phyloP scores from a whole-genome alignment of 1,140 invertebrate genomes.

The Drosophila tani region DNA sequence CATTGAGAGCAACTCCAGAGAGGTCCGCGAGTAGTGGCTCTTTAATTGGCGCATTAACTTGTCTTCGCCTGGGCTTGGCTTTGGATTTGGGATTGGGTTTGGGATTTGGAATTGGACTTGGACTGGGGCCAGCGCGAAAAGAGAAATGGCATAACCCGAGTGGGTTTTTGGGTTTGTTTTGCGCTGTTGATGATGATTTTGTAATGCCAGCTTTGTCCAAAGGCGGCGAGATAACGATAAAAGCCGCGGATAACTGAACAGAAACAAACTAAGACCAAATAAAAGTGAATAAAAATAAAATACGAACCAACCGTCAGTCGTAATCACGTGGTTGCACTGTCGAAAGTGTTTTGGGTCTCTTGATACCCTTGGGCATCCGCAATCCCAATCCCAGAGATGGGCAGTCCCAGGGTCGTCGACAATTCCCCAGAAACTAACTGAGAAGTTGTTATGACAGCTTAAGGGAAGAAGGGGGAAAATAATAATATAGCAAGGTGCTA shows the following conservation, averaged over 20 bases:
- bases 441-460: background rate
- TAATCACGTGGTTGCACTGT: constrained; percentile 34
- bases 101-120: constrained; percentile 12
- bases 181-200: constrained; percentile 27
- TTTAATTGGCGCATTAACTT: constrained; percentile 79
- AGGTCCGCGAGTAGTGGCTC: constrained; percentile 48
- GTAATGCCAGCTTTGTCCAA: constrained; percentile 52
- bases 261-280: constrained; percentile 7
- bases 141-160: constrained; percentile 74
- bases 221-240: constrained; percentile 66
- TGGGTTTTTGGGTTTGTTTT: constrained; percentile 29
- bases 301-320: constrained; percentile 35
- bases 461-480: background rate
- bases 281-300: constrained; percentile 19
- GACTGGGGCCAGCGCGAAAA: constrained; percentile 34
- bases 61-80: constrained; percentile 48
- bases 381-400: background rate
- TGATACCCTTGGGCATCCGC: constrained; percentile 4
- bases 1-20: constrained; percentile 23
- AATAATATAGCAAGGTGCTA: too few species aligned
- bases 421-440: background rate
- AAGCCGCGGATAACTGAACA: constrained; percentile 31
- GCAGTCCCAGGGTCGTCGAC: constrained; percentile 19
- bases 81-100: constrained; percentile 6
- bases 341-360: constrained; percentile 26